Evolutionary conservation across 2,797 vertebrate genomes (phyloP), one percentile per base, ranked within the genome.

Genomic region (Anguilla pacifica): DNA sequence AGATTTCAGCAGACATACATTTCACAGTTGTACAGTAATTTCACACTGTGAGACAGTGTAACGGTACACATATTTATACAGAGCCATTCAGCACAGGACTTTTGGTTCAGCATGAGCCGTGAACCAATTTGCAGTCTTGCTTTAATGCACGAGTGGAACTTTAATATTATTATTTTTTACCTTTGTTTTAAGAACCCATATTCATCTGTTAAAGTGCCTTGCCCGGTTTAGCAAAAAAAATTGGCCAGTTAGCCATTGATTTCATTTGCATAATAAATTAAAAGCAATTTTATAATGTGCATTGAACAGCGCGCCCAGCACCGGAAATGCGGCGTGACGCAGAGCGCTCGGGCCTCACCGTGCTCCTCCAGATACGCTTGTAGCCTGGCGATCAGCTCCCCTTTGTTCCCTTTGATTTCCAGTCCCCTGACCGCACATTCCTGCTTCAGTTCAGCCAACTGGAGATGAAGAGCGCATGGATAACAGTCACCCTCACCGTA

Each of bases 381-480:
- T 19, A 97, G 95, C 87, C 97, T 93, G 88, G 95, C 94, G 89
- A 97, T 96, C 86, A 97, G 94, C 59, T 97, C 97, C 51, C 95
- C 95, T 83, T 97, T 97, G 94, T 97, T 97, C 86, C 97, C 97
- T 86, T 97, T 97, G 28, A 95, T 93, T 0, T 97, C 97, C 92
- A 97, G 90, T 0, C 97, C 97, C 0, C 97, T 94, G 17, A 96
- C 95, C 84, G 96, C 92, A 87, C 97, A 97, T 64, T 97, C 97
- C 87, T 97, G 97, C 92, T 97, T 97, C 89, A 97, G 93, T 87
- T 97, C 97, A 0, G 96, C 97, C 92, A 97, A 90, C 97, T 97
- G 87, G 87, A 22, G 89, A 51, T 13, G 3, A 82, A 2, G 7
- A 82, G n/a, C 2, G 25, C 15, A 25, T 11, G 22, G 7, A 81